Evolutionary conservation across 1,140 invertebrate genomes (phyloP), one percentile per base, ranked within the genome.

Genomic region (Meloidogyne hapla): DNA sequence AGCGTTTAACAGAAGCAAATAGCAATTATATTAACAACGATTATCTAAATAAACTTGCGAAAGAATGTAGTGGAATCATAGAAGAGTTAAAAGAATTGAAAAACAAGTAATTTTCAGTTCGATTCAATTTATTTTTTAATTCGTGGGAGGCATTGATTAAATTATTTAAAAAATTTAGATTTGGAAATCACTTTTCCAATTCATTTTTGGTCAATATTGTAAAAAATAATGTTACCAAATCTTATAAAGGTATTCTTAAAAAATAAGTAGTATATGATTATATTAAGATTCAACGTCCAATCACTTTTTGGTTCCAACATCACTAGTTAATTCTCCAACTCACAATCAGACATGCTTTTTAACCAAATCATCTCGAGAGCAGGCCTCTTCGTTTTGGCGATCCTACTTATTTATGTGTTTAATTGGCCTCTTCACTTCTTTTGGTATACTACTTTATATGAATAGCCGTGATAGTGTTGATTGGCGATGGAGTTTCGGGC

Each of bases 401-500:
- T 76, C 62, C 4, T 75, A 68, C 13, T 45, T 65, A 45, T 62
- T 75, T 18, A 18, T 75, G 12, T 66, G 64, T 77, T 21, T 77
- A 63, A 15, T 74, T 40, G 66, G 64, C n/a, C 26, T 77, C 10
- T 56, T 74, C 21, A 67, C 67, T 12, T 77, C 74, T 9, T 75
- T 75, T 25, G 21, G 28, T 21, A 66, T 67, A 1, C 25, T 64
- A 18, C 26, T 38, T 8, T 74, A 72, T 21, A 38, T 62, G 18
- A 48, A 64, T 33, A 40, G 25, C 9, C 23, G 23, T 38, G 62
- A 66, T 45, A 40, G 64, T 23, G 76, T 71, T 42, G 64, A 80
- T 65, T 80, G 73, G 71, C 74, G 72, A 18, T 64, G 77, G 42
- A 45, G 33, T 10, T 81, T 79, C 23, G 79, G 79, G 45, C 79